Base-by-base conservation (phyloP, 2,113 vertebrate genomes). In the Platysternon megacephalum region DNA sequence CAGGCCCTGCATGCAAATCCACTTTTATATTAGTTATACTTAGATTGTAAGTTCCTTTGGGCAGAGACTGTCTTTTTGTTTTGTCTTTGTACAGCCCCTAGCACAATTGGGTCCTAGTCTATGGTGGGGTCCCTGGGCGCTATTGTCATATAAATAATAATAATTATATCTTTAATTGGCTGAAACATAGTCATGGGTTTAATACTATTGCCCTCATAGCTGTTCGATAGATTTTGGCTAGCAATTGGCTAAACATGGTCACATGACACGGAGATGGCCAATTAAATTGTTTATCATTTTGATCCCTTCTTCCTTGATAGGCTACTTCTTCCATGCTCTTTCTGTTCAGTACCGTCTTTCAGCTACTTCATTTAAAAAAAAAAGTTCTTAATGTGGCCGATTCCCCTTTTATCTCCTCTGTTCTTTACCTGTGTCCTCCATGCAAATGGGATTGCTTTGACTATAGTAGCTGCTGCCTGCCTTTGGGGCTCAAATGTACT, bases 391-490 rank as follows among this genome's bases (percentile, higher is more conserved):
- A 42, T 44, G 39, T 6, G 39, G 22, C 21, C 5, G 22, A 42
- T 42, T 42, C 5, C 6, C 29, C 56, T 61, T 65, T 65, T 65
- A 61, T 35, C 61, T 74, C 72, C 22, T 21, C 22, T 42, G 72
- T 74, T 74, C 22, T 79, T 88, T 92, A 52, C 72, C 74, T 89
- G 95, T 81, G 91, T 74, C 53, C 51, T 95, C 94, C 92, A 91
- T 93, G 87, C 85, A 84, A 95, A 89, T 6, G 85, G 79, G 52
- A 32, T 94, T 93, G 81, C 86, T 1, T 1, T 92, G 52, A 82
- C 93, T 68, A 83, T 55, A 87, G 53, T 91, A 48, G 85, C 84
- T 94, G 86, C 56, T 85, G 88, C 72, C 87, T 91, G 88, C 85
- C 91, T 84, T 2, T 22, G 96, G 1, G 11, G 82, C 26, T 53